These are phyloP conservation scores for Illadopsis cleaveri DNA, from an alignment of 2,113 vertebrate species.

Conservation along the genomic window DNA sequence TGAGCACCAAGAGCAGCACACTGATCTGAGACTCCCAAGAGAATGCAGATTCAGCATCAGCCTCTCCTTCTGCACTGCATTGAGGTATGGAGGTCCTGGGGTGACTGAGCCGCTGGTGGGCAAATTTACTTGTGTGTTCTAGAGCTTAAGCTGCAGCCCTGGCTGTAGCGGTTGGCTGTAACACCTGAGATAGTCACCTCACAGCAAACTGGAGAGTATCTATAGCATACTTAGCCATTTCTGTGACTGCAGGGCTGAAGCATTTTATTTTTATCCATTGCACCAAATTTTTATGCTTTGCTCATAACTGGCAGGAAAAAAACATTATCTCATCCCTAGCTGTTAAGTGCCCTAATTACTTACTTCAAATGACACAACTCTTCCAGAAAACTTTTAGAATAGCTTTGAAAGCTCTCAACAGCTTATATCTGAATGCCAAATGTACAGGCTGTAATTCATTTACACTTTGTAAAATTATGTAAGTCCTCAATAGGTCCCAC, in stretches of 20 bases:
- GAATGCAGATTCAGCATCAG: not conserved
- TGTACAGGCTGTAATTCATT: not conserved
- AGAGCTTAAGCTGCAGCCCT: not conserved
- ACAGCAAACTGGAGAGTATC: not conserved
- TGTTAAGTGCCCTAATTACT: not conserved
- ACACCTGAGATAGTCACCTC: not conserved
- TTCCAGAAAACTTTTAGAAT: not conserved
- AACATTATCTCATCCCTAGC: not conserved
- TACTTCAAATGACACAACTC: not conserved
- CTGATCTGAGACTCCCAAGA: accelerated
- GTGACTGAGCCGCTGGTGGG: not conserved
- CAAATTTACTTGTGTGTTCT: not conserved
- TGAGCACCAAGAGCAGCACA: accelerated
- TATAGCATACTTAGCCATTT: not conserved
- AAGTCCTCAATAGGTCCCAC: not conserved
- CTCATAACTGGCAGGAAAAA: not conserved
- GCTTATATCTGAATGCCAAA: not conserved
- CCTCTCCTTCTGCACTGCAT: not conserved
- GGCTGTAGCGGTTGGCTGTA: accelerated
- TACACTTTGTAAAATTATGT: not conserved
- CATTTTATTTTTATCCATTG: not conserved
- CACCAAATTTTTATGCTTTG: not conserved
- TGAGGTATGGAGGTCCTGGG: not conserved
- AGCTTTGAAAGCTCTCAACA: not conserved
- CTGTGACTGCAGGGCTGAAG: not conserved